Percentiles rank a stretch among this genome's conserved stretches.
These are phyloP conservation scores for Pterocles orientalis DNA, from an alignment of 2,113 vertebrate species.

Conservation along the genomic window DNA sequence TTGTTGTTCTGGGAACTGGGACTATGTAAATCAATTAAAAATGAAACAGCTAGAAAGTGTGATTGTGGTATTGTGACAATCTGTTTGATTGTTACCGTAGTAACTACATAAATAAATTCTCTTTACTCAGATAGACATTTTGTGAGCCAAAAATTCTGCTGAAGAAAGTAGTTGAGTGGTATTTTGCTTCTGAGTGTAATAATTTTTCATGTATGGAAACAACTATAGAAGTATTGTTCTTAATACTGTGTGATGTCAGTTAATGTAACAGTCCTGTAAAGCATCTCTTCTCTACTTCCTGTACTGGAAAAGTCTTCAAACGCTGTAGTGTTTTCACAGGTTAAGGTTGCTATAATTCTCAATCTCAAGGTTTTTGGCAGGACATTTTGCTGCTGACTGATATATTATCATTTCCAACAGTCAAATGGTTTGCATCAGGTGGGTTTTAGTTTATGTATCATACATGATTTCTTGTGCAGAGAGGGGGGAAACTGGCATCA, in stretches of 20 bases:
- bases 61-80: neutral
- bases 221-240: neutral
- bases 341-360: neutral
- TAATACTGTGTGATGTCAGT: neutral
- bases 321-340: neutral
- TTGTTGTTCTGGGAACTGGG: neutral
- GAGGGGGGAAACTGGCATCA: neutral
- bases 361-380: neutral
- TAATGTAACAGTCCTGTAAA: neutral
- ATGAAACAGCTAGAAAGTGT: neutral
- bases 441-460: neutral
- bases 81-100: neutral
- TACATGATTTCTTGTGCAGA: accelerated
- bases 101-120: neutral
- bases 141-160: neutral
- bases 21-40: neutral
- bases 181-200: neutral
- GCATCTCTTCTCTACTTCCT: neutral
- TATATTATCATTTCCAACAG: neutral
- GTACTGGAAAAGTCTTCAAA: neutral
- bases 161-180: neutral
- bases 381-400: neutral
- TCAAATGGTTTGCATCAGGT: neutral
- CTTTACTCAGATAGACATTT: neutral
- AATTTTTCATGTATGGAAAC: neutral